Evolutionary conservation across 2,888 invertebrate species (phyloP), one percentile per base, ranked within the genome.

Genomic region (Trisateles emortualis): DNA sequence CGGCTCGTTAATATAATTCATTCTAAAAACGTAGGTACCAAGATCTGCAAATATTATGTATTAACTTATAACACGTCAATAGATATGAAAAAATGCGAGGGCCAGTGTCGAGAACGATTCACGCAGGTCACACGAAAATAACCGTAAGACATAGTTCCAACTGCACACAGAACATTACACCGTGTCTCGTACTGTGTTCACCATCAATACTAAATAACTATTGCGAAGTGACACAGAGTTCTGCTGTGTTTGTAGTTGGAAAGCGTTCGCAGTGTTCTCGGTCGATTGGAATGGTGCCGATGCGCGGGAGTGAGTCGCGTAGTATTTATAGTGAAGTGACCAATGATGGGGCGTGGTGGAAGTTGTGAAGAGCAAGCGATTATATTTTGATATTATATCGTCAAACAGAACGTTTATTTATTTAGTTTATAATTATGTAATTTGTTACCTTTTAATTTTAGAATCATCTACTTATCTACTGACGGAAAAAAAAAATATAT

Each of bases 221-320:
- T 68, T 63, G 57, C 57, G 50, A 66, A 59, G 66, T 64, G 40
- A 59, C 59, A 57, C 70, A 1, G 64, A 64, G 59, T 61, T 30
- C 38, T 2, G 38, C 55, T 51, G 64, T 66, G 58, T 42, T 35
- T 17, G 56, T 59, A 63, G 77, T 63, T 78, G 75, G 71, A 81
- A 81, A 72, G 47, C 51, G 32, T 40, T 16, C 52, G 45, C 19
- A 10, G 39, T 44, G 49, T 26, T 62, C 56, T 64, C 64, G 54
- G 58, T 48, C 44, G 55, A 45, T 85, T 84, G 88, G 87, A 88
- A 84, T 82, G 79, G 84, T 88, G 88, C 88, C 88, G 86, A 79
- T 74, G 75, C 65, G 81, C 76, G 76, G 67, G 79, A 81, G 79
- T 86, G 86, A 87, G 80, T 85, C 84, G 85, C 71, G 42, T 53